These are phyloP conservation scores for Beris morrisii DNA, from an alignment of 2,888 invertebrate genomes.

Conservation along the genomic window DNA sequence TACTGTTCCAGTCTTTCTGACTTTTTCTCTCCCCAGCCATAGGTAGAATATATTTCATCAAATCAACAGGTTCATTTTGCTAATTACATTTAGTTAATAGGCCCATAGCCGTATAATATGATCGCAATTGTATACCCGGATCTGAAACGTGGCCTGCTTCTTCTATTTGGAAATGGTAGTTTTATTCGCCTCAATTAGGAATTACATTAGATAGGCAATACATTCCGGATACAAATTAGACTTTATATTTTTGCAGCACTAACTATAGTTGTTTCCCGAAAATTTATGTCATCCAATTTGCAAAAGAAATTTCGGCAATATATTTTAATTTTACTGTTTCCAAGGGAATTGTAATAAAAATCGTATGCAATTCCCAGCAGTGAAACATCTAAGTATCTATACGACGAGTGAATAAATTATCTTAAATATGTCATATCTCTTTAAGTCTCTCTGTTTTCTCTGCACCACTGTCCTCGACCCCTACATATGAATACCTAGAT, in stretches of 20 bases:
- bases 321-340: too few species aligned
- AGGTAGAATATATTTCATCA: slow-evolving; percentile 14
- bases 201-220: slow-evolving; percentile 21
- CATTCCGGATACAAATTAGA: slow-evolving; percentile 19
- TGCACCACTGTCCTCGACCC: too few species aligned
- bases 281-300: too few species aligned
- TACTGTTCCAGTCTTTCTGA: not conserved
- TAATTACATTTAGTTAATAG: slow-evolving; percentile 29
- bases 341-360: too few species aligned
- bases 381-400: too few species aligned
- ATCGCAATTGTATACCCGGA: not conserved
- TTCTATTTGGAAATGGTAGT: not conserved
- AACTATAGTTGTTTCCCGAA: too few species aligned
- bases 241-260: not conserved
- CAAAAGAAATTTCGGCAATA: too few species aligned
- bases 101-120: slow-evolving; percentile 14
- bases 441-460: too few species aligned
- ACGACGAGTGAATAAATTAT: too few species aligned
- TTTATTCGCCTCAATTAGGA: slow-evolving; percentile 17
- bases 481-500: too few species aligned
- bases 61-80: slow-evolving; percentile 30
- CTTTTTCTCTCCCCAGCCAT: not conserved
- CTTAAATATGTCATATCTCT: too few species aligned
- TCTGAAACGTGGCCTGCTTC: not conserved
- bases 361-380: too few species aligned